phyloP scores from a whole-genome alignment of 2,113 vertebrate species.

The Aplodontia rufa region DNA sequence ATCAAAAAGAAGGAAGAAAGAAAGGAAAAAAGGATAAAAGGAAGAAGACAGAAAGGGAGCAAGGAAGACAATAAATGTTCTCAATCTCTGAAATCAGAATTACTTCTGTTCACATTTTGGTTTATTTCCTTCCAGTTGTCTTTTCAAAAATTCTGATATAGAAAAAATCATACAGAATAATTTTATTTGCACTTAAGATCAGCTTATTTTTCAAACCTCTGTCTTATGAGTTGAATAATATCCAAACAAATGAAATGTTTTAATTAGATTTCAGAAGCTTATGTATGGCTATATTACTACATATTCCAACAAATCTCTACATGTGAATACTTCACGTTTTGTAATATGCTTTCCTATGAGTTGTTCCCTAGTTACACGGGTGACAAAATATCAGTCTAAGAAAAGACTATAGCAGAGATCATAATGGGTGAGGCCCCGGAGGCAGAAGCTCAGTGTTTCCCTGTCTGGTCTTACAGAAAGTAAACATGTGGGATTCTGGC shows the following conservation, averaged over 20 bases:
- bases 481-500: conserved; percentile 40
- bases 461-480: conserved; percentile 22
- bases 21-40: neutral
- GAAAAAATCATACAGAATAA: conserved; percentile 40
- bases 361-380: neutral
- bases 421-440: neutral
- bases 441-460: neutral
- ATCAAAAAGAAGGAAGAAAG: neutral
- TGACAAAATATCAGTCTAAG: conserved; percentile 36
- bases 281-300: neutral
- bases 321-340: neutral
- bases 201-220: neutral
- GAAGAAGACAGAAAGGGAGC: neutral
- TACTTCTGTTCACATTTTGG: conserved; percentile 23
- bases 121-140: conserved; percentile 41
- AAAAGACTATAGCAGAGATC: neutral
- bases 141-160: neutral
- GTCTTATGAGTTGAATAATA: neutral
- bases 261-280: neutral
- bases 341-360: neutral
- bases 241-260: neutral
- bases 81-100: conserved; percentile 50
- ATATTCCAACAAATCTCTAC: neutral
- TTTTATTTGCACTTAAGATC: conserved; percentile 40
- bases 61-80: conserved; percentile 36